Percentiles rank a stretch among this genome's conserved stretches.
phyloP scores from a whole-genome alignment of 2,113 vertebrate genomes.

The Bagarius yarrelli region DNA sequence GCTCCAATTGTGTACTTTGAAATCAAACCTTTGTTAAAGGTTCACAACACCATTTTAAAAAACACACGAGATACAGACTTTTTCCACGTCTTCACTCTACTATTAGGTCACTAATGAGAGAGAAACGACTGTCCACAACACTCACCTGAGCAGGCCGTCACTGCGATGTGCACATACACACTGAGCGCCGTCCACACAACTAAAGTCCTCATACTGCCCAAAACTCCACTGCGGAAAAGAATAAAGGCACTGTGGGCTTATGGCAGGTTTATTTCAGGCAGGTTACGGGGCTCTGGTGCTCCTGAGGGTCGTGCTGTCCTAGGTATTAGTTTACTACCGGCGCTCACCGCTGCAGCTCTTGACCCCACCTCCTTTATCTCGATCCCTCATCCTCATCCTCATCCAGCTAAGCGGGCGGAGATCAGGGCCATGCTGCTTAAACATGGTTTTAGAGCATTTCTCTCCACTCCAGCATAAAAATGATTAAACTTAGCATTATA shows the following conservation, averaged over 20 bases:
- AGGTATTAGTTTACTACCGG: slow-evolving; percentile 35
- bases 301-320: slow-evolving; percentile 15
- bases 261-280: slow-evolving; percentile 18
- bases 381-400: slow-evolving; percentile 6
- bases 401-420: slow-evolving; percentile 10
- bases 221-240: neutral
- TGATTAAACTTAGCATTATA: neutral
- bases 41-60: neutral
- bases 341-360: slow-evolving; percentile 31
- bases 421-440: slow-evolving; percentile 3
- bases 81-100: neutral
- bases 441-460: neutral
- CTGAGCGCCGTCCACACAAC: slow-evolving; percentile 43
- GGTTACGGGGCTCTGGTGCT: slow-evolving; percentile 22
- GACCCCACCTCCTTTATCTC: slow-evolving; percentile 31
- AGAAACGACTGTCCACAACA: neutral
- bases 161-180: slow-evolving; percentile 19
- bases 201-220: slow-evolving; percentile 40
- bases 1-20: neutral
- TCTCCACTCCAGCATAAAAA: neutral
- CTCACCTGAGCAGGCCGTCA: slow-evolving; percentile 48
- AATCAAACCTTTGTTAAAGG: neutral
- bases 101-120: neutral
- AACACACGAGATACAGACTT: no score
- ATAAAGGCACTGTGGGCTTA: neutral